These are phyloP conservation scores for Macrophya annulata DNA, from an alignment of 2,888 invertebrate genomes.

Conservation along the genomic window DNA sequence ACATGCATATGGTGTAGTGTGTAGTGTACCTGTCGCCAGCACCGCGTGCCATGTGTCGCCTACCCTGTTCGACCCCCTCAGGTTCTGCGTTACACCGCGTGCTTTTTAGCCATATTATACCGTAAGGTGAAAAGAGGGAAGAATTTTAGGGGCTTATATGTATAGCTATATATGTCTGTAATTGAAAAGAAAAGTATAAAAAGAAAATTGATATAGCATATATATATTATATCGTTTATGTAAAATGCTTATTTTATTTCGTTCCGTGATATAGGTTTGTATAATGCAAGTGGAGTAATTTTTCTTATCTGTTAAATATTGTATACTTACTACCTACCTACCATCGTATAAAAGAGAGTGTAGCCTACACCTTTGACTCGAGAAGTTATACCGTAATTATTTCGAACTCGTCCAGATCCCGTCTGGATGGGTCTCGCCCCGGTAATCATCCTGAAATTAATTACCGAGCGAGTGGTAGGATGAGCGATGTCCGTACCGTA, in stretches of 20 bases:
- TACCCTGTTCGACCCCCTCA: conserved; percentile 33
- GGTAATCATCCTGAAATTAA: conserved; percentile 74
- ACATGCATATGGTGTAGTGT: neutral
- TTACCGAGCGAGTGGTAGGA: conserved; percentile 69
- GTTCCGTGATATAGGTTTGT: neutral
- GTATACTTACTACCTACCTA: conserved; percentile 4
- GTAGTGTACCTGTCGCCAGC: conserved; percentile 37
- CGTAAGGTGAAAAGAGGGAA: neutral
- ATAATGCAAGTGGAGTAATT: neutral
- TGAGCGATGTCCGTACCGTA: conserved; percentile 65
- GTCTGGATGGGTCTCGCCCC: conserved; percentile 57
- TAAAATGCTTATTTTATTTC: neutral
- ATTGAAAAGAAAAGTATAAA: neutral
- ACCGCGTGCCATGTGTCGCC: conserved; percentile 38
- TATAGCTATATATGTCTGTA: too few species aligned
- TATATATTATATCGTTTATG: neutral
- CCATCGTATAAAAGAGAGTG: neutral
- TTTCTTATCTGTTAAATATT: neutral
- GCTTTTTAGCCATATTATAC: conserved; percentile 19
- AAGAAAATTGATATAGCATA: too few species aligned
- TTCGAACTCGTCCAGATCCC: conserved; percentile 3
- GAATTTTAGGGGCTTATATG: neutral
- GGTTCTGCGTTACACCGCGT: neutral
- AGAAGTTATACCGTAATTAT: conserved; percentile 46
- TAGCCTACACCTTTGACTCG: conserved; percentile 24